phyloP scores from a whole-genome alignment of 2,113 vertebrate species.

The Hippocampus zosterae region DNA sequence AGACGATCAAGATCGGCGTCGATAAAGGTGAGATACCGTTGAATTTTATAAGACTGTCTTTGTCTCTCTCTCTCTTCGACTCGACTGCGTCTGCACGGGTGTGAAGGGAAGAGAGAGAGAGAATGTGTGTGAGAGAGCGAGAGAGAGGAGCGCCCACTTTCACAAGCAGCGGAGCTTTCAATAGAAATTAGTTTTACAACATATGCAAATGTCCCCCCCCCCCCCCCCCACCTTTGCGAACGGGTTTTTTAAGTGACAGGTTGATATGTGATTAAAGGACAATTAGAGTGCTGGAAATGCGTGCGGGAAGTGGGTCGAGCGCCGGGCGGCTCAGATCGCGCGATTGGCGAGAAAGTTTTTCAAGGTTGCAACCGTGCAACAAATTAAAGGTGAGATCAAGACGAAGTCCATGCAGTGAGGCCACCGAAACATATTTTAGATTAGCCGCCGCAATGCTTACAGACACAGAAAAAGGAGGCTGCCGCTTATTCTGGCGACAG shows the following conservation, averaged over 20 bases:
- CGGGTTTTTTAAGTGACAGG: constrained; percentile 78
- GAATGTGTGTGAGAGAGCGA: constrained; percentile 20
- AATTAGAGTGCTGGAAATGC: constrained; percentile 78
- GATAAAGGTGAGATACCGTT: constrained; percentile 53
- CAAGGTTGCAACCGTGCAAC: constrained; percentile 61
- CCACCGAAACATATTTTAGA: constrained; percentile 19
- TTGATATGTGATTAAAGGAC: constrained; percentile 82
- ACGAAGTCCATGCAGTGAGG: constrained; percentile 16
- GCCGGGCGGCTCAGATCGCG: constrained; percentile 61
- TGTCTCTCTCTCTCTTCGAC: constrained; percentile 22
- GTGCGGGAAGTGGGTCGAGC: constrained; percentile 72
- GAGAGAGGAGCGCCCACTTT: constrained; percentile 50
- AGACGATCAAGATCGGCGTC: constrained; percentile 60
- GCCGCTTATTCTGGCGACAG: constrained; percentile 70
- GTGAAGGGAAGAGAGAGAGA: constrained; percentile 52
- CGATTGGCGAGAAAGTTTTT: constrained; percentile 66
- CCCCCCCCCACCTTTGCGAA: constrained; percentile 59
- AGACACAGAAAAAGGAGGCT: constrained; percentile 72
- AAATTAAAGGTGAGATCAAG: constrained; percentile 69
- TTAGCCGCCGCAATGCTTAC: constrained; percentile 37
- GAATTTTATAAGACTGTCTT: constrained; percentile 12
- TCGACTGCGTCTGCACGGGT: constrained; percentile 48
- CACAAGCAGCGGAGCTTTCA: constrained; percentile 69
- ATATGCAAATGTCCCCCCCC: constrained; percentile 76
- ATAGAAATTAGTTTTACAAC: constrained; percentile 79